A percentile compares a stretch with the other conserved stretches of the same genome.
These are phyloP conservation scores for Thera obeliscata DNA, from an alignment of 2,888 invertebrate species.

Conservation along the genomic window DNA sequence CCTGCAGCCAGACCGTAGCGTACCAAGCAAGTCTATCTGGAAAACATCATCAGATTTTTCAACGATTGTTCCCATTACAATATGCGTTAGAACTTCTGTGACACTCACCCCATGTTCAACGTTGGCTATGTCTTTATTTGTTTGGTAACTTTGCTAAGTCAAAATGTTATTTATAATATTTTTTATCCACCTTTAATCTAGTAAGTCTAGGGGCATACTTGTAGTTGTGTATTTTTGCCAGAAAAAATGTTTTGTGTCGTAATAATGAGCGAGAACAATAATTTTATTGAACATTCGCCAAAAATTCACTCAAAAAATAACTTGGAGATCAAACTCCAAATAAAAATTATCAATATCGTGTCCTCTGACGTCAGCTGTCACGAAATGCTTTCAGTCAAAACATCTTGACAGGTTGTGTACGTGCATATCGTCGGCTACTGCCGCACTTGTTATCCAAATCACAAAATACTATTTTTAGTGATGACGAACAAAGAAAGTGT, in stretches of 20 bases:
- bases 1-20: no score
- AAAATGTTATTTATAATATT: no score
- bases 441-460: conserved; percentile 12
- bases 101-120: no score
- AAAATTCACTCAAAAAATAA: conserved; percentile 9
- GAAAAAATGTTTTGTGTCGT: neutral
- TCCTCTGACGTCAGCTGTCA: conserved; percentile 26
- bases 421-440: conserved; percentile 24
- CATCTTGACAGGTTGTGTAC: conserved; percentile 21
- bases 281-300: conserved; percentile 21
- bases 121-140: no score
- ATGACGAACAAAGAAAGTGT: conserved; percentile 32
- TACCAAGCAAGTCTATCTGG: no score
- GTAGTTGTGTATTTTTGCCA: neutral
- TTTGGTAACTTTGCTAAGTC: no score
- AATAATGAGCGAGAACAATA: neutral
- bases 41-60: no score
- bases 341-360: conserved; percentile 5
- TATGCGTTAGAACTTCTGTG: no score
- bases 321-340: conserved; percentile 7
- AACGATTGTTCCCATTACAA: no score
- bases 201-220: no score
- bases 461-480: conserved; percentile 26
- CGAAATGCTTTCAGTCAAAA: conserved; percentile 35
- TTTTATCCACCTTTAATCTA: no score